Evolutionary conservation across 2,797 vertebrate genomes (phyloP), one percentile per base, ranked within the genome.

Genomic region (Myripristis murdjan): DNA sequence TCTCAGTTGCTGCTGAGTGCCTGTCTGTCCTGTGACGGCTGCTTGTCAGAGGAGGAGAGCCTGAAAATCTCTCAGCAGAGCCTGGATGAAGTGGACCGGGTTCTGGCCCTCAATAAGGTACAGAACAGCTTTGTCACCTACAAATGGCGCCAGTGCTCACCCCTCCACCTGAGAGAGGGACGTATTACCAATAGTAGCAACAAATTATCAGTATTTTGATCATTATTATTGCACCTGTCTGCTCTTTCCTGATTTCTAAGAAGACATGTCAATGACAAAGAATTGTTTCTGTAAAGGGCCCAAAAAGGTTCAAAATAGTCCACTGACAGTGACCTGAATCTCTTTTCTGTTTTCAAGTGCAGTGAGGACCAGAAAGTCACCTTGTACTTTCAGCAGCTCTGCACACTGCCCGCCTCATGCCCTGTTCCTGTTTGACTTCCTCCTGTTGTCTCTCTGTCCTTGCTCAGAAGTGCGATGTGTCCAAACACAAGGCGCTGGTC

Each of bases 71-170:
- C 96, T 66, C 96, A 96, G 14, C 98, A 99, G 92, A 98, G 92
- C 49, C 91, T 97, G 87, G 93, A 96, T 78, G 94, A 96, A 37
- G 88, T 99, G 77, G 93, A 96, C 64, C 94, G 53, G 0, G 58
- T 98, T 35, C 93, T 99, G 49, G 95, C 91, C 22, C 95, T 98
- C 70, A 99, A 98, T 57, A 97, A 98, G 97, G 98, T 99, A 92
- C 0, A 0, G 20, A 20, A 14, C 2, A 22, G 24, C 49, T 44
- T 14, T 44, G 41, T 16, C 43, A 15, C 44, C 16, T 44, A 47
- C 44, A 20, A 44, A 18, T 18, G 44, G 15, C 5, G 43, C 16
- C 6, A n/a, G 2, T 16, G 16, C 43, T 44, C 16, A 44, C 16
- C 18, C 16, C 44, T n/a, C 6, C 15, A 44, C 15, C n/a, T n/a